phyloP scores from a whole-genome alignment of 2,888 invertebrate genomes.

The Phortica magna region DNA sequence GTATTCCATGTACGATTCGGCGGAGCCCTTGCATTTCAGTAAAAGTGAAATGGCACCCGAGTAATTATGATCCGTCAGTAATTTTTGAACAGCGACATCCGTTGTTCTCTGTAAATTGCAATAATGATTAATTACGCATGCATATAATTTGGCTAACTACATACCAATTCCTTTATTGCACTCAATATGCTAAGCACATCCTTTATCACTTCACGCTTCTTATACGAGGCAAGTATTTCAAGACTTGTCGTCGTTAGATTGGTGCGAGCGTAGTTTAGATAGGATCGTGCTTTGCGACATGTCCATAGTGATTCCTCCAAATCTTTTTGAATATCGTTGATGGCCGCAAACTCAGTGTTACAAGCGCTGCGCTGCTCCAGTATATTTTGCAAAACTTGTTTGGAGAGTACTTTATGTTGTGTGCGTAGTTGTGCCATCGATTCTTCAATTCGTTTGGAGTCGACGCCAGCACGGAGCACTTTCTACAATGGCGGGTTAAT shows the following conservation, averaged over 20 bases:
- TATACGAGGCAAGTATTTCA: slow-evolving; percentile 93
- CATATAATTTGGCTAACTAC: slow-evolving; percentile 46
- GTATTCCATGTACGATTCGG: slow-evolving; percentile 90
- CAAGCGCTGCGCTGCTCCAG: slow-evolving; percentile 93
- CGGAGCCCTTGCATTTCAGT: slow-evolving; percentile 91
- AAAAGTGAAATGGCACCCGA: slow-evolving; percentile 94
- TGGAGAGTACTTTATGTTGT: slow-evolving; percentile 87
- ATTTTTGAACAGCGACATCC: slow-evolving; percentile 89
- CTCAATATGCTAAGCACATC: slow-evolving; percentile 88
- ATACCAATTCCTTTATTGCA: slow-evolving; percentile 86
- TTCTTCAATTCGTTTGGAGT: slow-evolving; percentile 72
- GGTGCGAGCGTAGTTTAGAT: slow-evolving; percentile 87
- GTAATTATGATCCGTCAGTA: slow-evolving; percentile 91
- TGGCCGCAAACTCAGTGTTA: slow-evolving; percentile 89
- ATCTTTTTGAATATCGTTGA: slow-evolving; percentile 84
- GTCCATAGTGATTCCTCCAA: slow-evolving; percentile 84
- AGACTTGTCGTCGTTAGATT: slow-evolving; percentile 92
- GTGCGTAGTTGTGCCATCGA: slow-evolving; percentile 73
- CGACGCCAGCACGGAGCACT: slow-evolving; percentile 72
- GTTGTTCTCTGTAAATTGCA: slow-evolving; percentile 79
- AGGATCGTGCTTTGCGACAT: slow-evolving; percentile 85
- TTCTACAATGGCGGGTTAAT: slow-evolving; percentile 57
- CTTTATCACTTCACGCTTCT: slow-evolving; percentile 90
- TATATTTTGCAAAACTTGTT: slow-evolving; percentile 94
- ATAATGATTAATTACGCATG: background rate